Conservation (phyloP, 2,113 vertebrate genomes). For the Vulpes vulpes region DNA sequence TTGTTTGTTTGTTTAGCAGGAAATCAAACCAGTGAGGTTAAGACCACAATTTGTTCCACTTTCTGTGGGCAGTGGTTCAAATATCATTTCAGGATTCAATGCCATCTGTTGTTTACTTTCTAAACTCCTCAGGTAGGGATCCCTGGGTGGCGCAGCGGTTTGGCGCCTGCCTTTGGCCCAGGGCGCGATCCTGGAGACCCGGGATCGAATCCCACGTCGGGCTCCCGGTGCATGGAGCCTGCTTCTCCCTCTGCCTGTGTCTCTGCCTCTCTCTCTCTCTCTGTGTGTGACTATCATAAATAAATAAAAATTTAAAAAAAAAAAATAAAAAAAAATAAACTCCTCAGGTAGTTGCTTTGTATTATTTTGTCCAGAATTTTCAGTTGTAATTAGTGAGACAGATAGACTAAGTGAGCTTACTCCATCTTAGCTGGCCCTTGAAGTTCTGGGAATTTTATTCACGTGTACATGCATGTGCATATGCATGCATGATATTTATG, state of each 20-base stretch:
- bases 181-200: too few relatives aligned
- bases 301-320: too few relatives aligned
- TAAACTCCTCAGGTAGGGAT: neutral
- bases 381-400: neutral
- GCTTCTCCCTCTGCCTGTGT: too few relatives aligned
- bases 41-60: conserved; percentile 38
- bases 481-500: neutral
- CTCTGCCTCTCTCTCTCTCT: too few relatives aligned
- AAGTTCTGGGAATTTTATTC: neutral
- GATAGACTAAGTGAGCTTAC: neutral
- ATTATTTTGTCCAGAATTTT: neutral
- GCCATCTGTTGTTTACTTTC: conserved; percentile 14
- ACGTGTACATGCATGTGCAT: neutral
- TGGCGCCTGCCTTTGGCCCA: too few relatives aligned
- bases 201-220: too few relatives aligned
- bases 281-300: too few relatives aligned
- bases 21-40: conserved; percentile 8
- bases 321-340: too few relatives aligned
- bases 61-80: conserved; percentile 24
- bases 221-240: too few relatives aligned
- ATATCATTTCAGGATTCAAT: conserved; percentile 35
- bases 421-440: neutral
- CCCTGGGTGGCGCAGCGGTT: too few relatives aligned
- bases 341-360: neutral
- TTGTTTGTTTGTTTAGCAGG: neutral